Base-by-base conservation (phyloP, 2,113 vertebrate genomes). In the Ctenodactylus gundi region DNA sequence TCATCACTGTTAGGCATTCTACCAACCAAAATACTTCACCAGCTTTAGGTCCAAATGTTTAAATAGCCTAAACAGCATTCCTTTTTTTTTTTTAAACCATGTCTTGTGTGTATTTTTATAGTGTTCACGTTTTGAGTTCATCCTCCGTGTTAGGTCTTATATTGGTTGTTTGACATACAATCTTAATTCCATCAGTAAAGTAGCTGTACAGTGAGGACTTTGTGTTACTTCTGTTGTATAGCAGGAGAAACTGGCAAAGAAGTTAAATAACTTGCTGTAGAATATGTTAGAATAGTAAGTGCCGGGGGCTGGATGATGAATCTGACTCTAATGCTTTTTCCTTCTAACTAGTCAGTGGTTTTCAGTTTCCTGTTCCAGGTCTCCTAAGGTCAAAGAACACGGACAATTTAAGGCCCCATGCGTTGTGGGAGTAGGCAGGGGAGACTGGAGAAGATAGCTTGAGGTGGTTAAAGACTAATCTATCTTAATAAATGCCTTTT, bases 1-100 rank as follows among this genome's bases (percentile, higher is more conserved):
- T 60, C 87, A 83, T 70, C 41, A 87, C 41, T 68, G 13, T 94
- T 85, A 70, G 27, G 39, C 25, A n/a, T 88, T 36, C 72, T 94
- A 18, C 17, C 75, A 90, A 18, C 67, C 18, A 58, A 72, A 89
- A 23, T 14, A 57, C 29, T 27, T 84, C 12, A 41, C 18, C 57
- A 94, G 31, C 93, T 94, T 82, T 82, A 88, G 73, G 82, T 44
- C 31, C 27, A 77, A 21, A 81, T 65, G 88, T 72, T 87, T 88
- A 88, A 85, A n/a, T 87, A 84, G 21, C 18, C 13, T 72, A 72
- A 91, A 58, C 17, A 44, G 27, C 57, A 60, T 85, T 93, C 34
- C 57, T 0, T 70, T 91, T 53, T 90, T 60, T n/a, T n/a, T n/a
- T n/a, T n/a, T n/a, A n/a, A n/a, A 39, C 20, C 4, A 20, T 62